Percentiles rank a stretch among this genome's conserved stretches.
These are phyloP conservation scores for Crax fasciolata DNA, from an alignment of 2,797 vertebrate genomes.

Conservation along the genomic window DNA sequence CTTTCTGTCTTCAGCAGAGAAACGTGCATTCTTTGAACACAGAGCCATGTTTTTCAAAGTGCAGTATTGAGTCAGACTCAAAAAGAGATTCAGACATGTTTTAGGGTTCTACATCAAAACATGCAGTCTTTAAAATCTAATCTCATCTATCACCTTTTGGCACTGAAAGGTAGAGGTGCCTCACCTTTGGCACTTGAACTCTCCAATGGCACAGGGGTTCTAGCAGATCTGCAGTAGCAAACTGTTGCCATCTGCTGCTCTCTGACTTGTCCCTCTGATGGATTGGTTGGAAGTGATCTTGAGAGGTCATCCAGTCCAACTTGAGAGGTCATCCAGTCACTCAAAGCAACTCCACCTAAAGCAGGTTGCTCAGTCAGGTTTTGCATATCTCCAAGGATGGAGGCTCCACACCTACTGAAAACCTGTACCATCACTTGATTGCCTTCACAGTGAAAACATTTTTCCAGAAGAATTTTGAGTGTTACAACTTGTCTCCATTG, in stretches of 20 bases:
- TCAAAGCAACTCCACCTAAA: neutral
- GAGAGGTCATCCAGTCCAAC: neutral
- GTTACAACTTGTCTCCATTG: neutral
- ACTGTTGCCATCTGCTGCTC: neutral
- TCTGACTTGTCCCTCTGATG: neutral
- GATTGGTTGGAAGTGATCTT: neutral
- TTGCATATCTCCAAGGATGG: neutral
- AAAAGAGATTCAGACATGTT: neutral
- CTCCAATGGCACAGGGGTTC: neutral
- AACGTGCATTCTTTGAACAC: neutral
- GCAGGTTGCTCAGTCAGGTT: neutral
- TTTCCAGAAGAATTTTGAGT: neutral
- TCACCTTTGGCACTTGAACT: neutral
- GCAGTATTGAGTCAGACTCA: neutral
- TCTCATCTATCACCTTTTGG: neutral
- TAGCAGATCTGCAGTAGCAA: neutral
- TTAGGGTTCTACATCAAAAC: neutral
- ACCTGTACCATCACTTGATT: neutral
- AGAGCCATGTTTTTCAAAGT: neutral
- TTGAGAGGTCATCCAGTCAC: neutral
- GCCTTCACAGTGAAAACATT: neutral
- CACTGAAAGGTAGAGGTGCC: neutral
- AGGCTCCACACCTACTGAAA: neutral
- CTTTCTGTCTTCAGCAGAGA: neutral
- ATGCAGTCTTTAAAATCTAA: neutral